phyloP scores from a whole-genome alignment of 2,797 vertebrate species.

The Myiotriccus ornatus region DNA sequence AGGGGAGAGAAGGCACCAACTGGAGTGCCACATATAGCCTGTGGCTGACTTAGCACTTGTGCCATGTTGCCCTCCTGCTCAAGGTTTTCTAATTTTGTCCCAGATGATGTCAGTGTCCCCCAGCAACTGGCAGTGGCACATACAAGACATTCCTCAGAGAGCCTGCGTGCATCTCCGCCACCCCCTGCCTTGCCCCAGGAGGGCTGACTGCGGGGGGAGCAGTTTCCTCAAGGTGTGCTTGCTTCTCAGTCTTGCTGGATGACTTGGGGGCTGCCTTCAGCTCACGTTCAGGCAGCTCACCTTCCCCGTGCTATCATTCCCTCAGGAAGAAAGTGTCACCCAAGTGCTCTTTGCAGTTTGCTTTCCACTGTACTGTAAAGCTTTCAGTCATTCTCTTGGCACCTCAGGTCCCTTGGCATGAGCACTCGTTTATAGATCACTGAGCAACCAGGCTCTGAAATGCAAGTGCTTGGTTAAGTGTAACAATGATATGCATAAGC shows the following conservation, averaged over 20 bases:
- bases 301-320: accelerated
- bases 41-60: constrained; percentile 69
- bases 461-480: not conserved
- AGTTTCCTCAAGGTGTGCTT: not conserved
- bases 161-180: not conserved
- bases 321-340: not conserved
- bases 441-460: not conserved
- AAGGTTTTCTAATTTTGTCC: constrained; percentile 77
- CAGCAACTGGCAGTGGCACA: constrained; percentile 27
- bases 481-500: not conserved
- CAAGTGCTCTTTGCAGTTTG: not conserved
- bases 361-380: not conserved
- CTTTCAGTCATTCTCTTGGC: not conserved
- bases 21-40: constrained; percentile 67
- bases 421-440: not conserved
- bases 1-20: constrained; percentile 58
- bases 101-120: constrained; percentile 35
- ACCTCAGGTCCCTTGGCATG: not conserved
- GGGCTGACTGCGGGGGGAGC: not conserved
- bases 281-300: not conserved
- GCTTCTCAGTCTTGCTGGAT: not conserved
- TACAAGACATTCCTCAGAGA: constrained; percentile 30
- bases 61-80: constrained; percentile 30
- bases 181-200: not conserved
- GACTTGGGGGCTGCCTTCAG: not conserved